phyloP scores from a whole-genome alignment of 1,140 invertebrate genomes.

The Pissodes strobi region DNA sequence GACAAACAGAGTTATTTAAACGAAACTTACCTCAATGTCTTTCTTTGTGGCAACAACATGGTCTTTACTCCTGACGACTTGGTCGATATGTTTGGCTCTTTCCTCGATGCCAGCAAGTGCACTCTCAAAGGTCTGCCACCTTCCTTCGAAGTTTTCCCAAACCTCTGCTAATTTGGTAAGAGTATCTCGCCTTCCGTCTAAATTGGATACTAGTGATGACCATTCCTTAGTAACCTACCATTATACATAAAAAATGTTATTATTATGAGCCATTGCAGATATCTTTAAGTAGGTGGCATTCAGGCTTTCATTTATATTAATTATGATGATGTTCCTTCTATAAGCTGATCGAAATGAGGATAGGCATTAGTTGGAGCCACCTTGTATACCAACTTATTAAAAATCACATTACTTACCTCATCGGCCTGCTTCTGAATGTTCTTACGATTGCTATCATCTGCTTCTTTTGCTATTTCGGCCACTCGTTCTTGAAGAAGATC shows the following conservation, averaged over 20 bases:
- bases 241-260: too few relatives aligned
- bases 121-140: conserved; percentile 68
- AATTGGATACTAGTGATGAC: conserved; percentile 70
- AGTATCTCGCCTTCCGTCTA: conserved; percentile 68
- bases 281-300: too few relatives aligned
- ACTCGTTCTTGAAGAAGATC: conserved; percentile 70
- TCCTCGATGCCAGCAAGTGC: conserved; percentile 68
- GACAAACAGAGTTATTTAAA: too few relatives aligned
- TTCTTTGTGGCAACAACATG: conserved; percentile 72
- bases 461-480: conserved; percentile 65
- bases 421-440: conserved; percentile 66
- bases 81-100: conserved; percentile 73
- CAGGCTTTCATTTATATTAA: too few relatives aligned
- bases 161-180: conserved; percentile 69
- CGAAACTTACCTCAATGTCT: conserved; percentile 71
- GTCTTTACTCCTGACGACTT: conserved; percentile 70
- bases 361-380: too few relatives aligned
- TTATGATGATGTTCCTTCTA: too few relatives aligned
- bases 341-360: too few relatives aligned
- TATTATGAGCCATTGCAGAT: too few relatives aligned
- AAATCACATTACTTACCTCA: conserved; percentile 12
- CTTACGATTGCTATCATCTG: conserved; percentile 65
- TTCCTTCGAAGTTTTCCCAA: conserved; percentile 78
- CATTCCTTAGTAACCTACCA: conserved; percentile 70
- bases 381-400: conserved; percentile 1